phyloP scores from a whole-genome alignment of 2,888 invertebrate species.

The Cyaniris semiargus region DNA sequence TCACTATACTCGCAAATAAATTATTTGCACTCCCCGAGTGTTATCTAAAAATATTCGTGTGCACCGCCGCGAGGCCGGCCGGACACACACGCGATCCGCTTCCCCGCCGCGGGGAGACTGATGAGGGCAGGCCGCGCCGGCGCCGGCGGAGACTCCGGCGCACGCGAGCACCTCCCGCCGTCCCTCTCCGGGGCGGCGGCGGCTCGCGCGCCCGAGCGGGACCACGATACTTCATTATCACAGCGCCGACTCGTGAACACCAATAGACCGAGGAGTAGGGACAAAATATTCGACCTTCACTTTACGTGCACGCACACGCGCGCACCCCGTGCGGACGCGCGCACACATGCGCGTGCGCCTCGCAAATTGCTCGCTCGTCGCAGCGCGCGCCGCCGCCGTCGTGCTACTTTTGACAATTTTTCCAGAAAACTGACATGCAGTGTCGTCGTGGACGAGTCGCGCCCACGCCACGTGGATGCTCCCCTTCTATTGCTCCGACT shows the following conservation, averaged over 20 bases:
- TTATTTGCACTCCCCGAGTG: slow-evolving; percentile 64
- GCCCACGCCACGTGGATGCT: slow-evolving; percentile 61
- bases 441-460: slow-evolving; percentile 64
- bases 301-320: slow-evolving; percentile 71
- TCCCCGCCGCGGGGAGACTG: slow-evolving; percentile 80
- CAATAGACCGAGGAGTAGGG: slow-evolving; percentile 80
- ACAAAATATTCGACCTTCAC: slow-evolving; percentile 80
- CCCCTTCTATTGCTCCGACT: slow-evolving; percentile 39
- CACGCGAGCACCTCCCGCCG: slow-evolving; percentile 68
- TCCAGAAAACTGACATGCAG: slow-evolving; percentile 77
- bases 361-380: slow-evolving; percentile 48
- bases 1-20: slow-evolving; percentile 76
- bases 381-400: slow-evolving; percentile 58
- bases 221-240: slow-evolving; percentile 71
- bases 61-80: slow-evolving; percentile 62
- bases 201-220: slow-evolving; percentile 60
- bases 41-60: slow-evolving; percentile 80
- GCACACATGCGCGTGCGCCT: slow-evolving; percentile 56
- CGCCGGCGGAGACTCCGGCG: slow-evolving; percentile 75
- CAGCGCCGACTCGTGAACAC: slow-evolving; percentile 77
- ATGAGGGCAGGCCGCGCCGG: slow-evolving; percentile 77
- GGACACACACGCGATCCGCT: slow-evolving; percentile 75
- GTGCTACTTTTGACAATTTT: slow-evolving; percentile 79
- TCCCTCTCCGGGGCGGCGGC: slow-evolving; percentile 58
- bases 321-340: slow-evolving; percentile 59